A percentile compares a stretch with the other conserved stretches of the same genome.
phyloP scores from a whole-genome alignment of 2,797 vertebrate species.

The Darevskia nairensis region DNA sequence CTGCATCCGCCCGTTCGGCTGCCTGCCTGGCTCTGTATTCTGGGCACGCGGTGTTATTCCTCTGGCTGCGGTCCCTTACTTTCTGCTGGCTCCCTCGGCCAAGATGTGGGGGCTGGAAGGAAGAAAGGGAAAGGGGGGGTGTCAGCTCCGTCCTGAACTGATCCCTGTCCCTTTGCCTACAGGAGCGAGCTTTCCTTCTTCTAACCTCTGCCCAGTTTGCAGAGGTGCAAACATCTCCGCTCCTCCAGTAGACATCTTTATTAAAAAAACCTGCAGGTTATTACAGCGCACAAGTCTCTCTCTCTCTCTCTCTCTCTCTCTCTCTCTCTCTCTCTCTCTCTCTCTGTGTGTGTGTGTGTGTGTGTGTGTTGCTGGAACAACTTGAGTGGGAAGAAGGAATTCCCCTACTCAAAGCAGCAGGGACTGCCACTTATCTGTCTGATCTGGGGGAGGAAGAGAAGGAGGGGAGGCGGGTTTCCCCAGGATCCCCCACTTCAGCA shows the following conservation, averaged over 20 bases:
- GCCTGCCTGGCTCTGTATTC: conserved; percentile 14
- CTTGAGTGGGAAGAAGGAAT: not conserved
- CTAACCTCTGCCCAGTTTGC: not conserved
- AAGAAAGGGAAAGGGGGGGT: not conserved
- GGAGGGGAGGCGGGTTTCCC: not conserved
- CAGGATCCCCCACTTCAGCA: not conserved
- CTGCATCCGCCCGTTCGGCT: no score
- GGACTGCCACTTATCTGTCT: no score
- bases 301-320: no score
- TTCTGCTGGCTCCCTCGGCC: not conserved
- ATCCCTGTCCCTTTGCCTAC: no score
- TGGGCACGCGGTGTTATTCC: not conserved
- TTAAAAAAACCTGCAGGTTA: no score
- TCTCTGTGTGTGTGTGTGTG: no score
- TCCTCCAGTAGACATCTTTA: no score
- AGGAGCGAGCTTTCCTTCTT: no score
- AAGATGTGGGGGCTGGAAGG: not conserved
- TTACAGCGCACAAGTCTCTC: no score
- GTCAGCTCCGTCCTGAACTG: not conserved
- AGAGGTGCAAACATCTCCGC: not conserved
- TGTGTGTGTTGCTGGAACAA: not conserved
- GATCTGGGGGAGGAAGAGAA: not conserved
- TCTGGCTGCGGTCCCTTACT: not conserved
- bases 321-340: no score
- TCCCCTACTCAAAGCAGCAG: no score